Evolutionary conservation across 2,888 invertebrate species (phyloP).

Genomic region (Cerceris rybyensis): DNA sequence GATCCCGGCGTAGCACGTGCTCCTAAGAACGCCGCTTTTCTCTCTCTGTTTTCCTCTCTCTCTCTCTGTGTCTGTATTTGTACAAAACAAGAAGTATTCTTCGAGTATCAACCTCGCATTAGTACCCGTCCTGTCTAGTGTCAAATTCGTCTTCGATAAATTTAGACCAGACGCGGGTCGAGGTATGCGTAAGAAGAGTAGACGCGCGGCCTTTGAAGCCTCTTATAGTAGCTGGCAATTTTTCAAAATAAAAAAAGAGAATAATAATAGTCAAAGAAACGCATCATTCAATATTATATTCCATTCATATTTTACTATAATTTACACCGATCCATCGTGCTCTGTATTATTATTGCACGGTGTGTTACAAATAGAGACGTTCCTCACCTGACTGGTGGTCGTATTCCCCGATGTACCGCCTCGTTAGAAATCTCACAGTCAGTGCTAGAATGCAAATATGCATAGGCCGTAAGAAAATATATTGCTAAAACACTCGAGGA

Average conservation of each 20-base stretch:
- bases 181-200: slow-evolving; percentile 62
- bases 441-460: slow-evolving; percentile 85
- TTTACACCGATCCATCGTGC: slow-evolving; percentile 15
- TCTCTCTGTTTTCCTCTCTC: not conserved
- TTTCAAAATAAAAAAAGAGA: slow-evolving; percentile 71
- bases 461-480: not conserved
- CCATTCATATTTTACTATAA: slow-evolving; percentile 20
- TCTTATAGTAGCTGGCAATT: slow-evolving; percentile 72
- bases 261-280: not conserved
- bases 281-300: slow-evolving; percentile 41
- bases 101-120: slow-evolving; percentile 73
- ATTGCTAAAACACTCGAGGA: not conserved
- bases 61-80: slow-evolving; percentile 39
- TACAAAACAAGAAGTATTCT: slow-evolving; percentile 59
- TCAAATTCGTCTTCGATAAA: slow-evolving; percentile 79
- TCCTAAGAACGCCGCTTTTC: slow-evolving; percentile 21
- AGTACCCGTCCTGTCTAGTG: slow-evolving; percentile 73
- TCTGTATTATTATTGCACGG: not conserved
- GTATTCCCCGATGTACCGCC: slow-evolving; percentile 96
- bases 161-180: slow-evolving; percentile 74
- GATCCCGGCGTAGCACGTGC: slow-evolving; percentile 44
- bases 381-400: slow-evolving; percentile 94
- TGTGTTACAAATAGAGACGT: slow-evolving; percentile 28
- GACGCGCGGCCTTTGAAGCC: slow-evolving; percentile 44
- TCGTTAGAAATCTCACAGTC: slow-evolving; percentile 95